Evolutionary conservation across 1,140 invertebrate species (phyloP), one percentile per base, ranked within the genome.

Genomic region (Eubasilissa regina): DNA sequence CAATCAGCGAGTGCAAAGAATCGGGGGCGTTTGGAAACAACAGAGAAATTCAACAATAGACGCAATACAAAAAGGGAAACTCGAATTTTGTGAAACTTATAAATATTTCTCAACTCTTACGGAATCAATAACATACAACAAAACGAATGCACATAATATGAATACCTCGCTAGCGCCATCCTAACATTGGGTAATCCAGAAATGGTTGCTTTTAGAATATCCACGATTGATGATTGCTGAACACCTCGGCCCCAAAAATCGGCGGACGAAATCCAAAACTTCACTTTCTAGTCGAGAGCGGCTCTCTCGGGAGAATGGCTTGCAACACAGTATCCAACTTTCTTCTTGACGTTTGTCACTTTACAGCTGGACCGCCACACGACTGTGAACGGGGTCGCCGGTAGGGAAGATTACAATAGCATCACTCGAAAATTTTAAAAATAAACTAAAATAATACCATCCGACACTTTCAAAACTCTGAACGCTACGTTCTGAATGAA

Each of bases 121-220:
- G 19, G 15, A 70, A 48, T 4, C 15, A 11, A 51, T 21, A 9
- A 19, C 66, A 70, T 17, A 25, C 15, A 25, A 48, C 44, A 64
- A 51, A 48, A 21, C 21, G 19, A 48, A 70, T 25, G 66, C 21
- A 51, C 25, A 35, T 35, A 35, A 35, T 70, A 68, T 68, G 13
- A 70, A 75, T 75, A 83, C 81, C 81, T 83, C 43, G 81, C 81
- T 83, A 83, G 66, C 79, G 81, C 81, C 81, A 83, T 83, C 72
- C 81, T 83, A 75, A 83, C 81, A 83, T 83, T 83, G 81, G 81
- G 81, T 70, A 83, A 78, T 80, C 81, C 81, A 72, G 81, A 83
- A 74, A 78, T 80, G 70, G 75, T 81, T 56, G 81, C 81, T 76
- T 83, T 83, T 72, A 83, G 79, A 51, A 83, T 83, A 80, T 83